phyloP scores from a whole-genome alignment of 92 coral and sea anemone genomes.

The Desmophyllum pertusum region DNA sequence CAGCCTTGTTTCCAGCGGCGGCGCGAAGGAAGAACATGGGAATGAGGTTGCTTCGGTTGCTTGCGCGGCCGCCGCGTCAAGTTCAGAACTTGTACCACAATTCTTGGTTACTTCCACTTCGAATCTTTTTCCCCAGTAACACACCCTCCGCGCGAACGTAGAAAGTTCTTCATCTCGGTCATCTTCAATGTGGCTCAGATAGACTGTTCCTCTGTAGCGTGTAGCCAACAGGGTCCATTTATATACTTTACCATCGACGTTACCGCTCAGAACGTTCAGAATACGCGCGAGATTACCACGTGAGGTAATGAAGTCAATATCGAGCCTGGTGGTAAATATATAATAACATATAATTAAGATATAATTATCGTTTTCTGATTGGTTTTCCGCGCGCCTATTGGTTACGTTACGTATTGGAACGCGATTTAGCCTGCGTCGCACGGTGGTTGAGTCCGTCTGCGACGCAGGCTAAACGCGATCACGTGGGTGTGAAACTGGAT shows the following conservation, averaged over 20 bases:
- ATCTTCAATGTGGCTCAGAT: slow-evolving; percentile 38
- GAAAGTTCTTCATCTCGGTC: slow-evolving; percentile 2
- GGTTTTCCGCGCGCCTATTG: too few species aligned
- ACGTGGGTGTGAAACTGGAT: too few species aligned
- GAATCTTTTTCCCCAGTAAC: slow-evolving; percentile 47
- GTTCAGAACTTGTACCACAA: too few species aligned
- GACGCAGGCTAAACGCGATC: too few species aligned
- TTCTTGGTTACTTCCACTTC: slow-evolving; percentile 32
- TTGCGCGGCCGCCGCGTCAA: too few species aligned
- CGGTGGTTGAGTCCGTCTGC: too few species aligned
- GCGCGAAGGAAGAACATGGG: neutral
- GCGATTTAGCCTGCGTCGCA: too few species aligned
- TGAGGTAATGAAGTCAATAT: slow-evolving; percentile 45
- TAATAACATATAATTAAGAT: neutral
- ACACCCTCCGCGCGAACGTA: slow-evolving; percentile 8
- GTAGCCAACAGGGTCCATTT: slow-evolving; percentile 38
- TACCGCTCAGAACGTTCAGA: slow-evolving; percentile 27
- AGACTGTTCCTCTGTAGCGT: slow-evolving; percentile 33
- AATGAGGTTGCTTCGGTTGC: neutral
- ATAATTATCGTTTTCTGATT: neutral
- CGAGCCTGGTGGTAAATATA: neutral
- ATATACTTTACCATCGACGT: slow-evolving; percentile 20
- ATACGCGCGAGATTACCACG: slow-evolving; percentile 44
- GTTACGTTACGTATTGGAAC: too few species aligned
- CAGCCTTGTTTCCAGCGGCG: neutral